Conservation (phyloP, 2,888 invertebrate genomes). For the Plemyria rubiginata region DNA sequence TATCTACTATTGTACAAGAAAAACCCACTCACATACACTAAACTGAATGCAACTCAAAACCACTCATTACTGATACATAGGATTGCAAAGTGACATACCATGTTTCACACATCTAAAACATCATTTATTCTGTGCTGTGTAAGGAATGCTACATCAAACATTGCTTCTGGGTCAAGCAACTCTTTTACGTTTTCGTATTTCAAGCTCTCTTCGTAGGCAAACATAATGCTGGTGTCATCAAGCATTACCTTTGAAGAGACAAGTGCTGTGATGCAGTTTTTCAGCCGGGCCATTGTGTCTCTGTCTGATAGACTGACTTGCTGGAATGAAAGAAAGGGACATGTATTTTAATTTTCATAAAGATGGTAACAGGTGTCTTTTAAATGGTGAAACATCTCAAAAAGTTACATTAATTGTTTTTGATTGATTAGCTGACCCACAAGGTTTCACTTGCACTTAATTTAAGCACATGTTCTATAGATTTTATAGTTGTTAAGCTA, state of each 20-base stretch:
- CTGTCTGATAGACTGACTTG: constrained; percentile 89
- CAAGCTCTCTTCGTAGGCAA: constrained; percentile 95
- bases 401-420: too few species aligned
- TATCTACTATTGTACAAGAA: too few species aligned
- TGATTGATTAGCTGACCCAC: too few species aligned
- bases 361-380: too few species aligned
- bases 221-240: constrained; percentile 95
- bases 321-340: constrained; percentile 64
- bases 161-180: constrained; percentile 92
- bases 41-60: neutral
- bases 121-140: constrained; percentile 89
- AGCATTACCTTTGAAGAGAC: constrained; percentile 95
- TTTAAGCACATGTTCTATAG: too few species aligned
- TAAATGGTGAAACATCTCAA: too few species aligned
- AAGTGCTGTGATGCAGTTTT: constrained; percentile 95
- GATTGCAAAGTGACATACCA: constrained; percentile 39
- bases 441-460: too few species aligned
- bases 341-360: neutral
- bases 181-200: constrained; percentile 91
- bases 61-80: neutral
- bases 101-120: constrained; percentile 60
- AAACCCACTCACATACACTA: too few species aligned
- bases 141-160: constrained; percentile 92
- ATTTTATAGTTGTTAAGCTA: too few species aligned
- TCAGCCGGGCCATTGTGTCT: constrained; percentile 93